Evolutionary conservation across 1,140 invertebrate species (phyloP).

Genomic region (Gonatopus flavifemur): DNA sequence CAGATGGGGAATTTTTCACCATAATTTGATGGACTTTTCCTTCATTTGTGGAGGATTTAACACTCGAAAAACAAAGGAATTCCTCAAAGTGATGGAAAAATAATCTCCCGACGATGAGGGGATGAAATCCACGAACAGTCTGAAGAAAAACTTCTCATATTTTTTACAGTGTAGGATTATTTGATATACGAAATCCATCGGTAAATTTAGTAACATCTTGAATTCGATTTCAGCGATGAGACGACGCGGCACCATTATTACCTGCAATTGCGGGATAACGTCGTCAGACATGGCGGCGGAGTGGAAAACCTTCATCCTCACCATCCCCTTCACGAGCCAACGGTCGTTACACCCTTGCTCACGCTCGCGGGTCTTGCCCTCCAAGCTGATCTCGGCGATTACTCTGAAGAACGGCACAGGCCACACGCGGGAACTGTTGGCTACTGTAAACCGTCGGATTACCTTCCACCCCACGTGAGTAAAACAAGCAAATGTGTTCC

Average conservation of each 20-base stretch:
- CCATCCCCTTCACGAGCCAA: conserved; percentile 67
- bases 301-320: conserved; percentile 60
- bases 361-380: conserved; percentile 82
- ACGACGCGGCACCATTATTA: conserved; percentile 90
- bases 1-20: no score
- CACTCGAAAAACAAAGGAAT: no score
- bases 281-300: conserved; percentile 68
- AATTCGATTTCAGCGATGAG: conserved; percentile 70
- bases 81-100: no score
- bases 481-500: no score
- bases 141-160: no score
- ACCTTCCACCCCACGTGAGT: conserved; percentile 65
- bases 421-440: conserved; percentile 64
- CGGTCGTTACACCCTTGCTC: conserved; percentile 62
- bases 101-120: no score
- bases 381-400: conserved; percentile 89
- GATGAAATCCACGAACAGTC: no score
- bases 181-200: no score
- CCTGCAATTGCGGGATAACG: conserved; percentile 89
- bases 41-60: no score
- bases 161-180: no score
- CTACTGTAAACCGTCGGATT: conserved; percentile 82
- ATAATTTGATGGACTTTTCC: no score
- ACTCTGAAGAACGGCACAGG: conserved; percentile 59
- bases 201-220: not conserved